Evolutionary conservation across 2,797 vertebrate species (phyloP).

Genomic region (Tolypeutes matacus): DNA sequence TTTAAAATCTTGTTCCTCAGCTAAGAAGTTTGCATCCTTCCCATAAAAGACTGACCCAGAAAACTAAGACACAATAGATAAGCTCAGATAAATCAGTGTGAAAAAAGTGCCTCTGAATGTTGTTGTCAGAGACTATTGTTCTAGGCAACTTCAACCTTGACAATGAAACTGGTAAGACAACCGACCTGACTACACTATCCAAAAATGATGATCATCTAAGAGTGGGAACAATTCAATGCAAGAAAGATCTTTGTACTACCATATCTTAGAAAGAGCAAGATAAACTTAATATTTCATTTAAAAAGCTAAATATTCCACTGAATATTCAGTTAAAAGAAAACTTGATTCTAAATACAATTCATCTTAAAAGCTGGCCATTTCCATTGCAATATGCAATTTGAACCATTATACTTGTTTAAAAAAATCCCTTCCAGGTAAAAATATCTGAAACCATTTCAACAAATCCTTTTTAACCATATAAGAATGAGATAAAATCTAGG

Average conservation of each 20-base stretch:
- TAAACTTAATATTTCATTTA: neutral
- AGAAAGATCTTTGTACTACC: neutral
- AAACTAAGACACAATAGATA: conserved; percentile 60
- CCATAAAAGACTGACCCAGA: conserved; percentile 47
- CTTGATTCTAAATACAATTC: conserved; percentile 3
- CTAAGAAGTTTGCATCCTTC: conserved; percentile 35
- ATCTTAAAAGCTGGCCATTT: conserved; percentile 7
- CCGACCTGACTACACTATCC: conserved; percentile 19
- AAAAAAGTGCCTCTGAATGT: conserved; percentile 65
- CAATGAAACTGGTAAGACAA: conserved; percentile 63
- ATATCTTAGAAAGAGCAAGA: neutral
- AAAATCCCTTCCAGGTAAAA: neutral
- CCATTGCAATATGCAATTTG: neutral
- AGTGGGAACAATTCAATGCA: neutral
- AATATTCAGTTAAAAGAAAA: conserved; percentile 4
- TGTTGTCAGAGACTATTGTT: conserved; percentile 49
- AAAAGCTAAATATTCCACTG: conserved; percentile 6
- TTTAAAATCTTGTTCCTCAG: conserved; percentile 19
- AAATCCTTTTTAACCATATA: neutral
- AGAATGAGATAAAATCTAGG: conserved; percentile 12
- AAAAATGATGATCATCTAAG: conserved; percentile 73
- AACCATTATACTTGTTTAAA: neutral
- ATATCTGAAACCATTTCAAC: conserved; percentile 17
- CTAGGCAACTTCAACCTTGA: conserved; percentile 67
- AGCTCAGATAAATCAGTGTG: conserved; percentile 48